Base-by-base conservation (phyloP, 92 coral and sea anemone genomes). In the Epizoanthus illoricatus region DNA sequence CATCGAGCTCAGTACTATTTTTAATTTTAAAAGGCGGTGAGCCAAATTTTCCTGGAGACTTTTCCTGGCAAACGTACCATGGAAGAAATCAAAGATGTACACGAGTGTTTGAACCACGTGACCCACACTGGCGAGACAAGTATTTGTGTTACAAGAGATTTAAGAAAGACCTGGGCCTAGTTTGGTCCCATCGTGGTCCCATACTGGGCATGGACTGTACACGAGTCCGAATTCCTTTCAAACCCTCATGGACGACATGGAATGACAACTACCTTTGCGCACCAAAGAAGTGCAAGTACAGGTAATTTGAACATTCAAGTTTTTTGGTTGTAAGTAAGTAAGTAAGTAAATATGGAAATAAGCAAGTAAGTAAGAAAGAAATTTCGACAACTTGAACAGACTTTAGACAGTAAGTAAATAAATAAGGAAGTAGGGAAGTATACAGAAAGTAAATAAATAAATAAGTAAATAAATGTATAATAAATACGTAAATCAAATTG, bases 201-300 rank as follows among this genome's bases (percentile, higher is more conserved):
- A 45, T 78, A 21, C 11, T 61, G 0, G 71, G 42, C 4, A 61
- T 78, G 71, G 71, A 42, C 42, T 78, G 82, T 23, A 78, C 66
- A 20, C 62, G 57, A 78, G 61, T 78, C 4, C 57, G 60, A 47
- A 64, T 78, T 78, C 82, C 82, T 40, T 78, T 78, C 17, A 66
- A 66, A 63, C 71, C 82, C 59, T 78, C 56, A 57, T 78, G 82
- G 82, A 78, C 82, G 47, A 62, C 59, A 7, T 78, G 82, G 82
- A 21, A 63, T 2, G 71, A 78, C 23, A 78, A 78, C 40, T 78
- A 62, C 28, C 82, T 78, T 42, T 78, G 82, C 17, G 4, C 82
- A 39, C 82, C 82, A 4, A 78, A 63, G 54, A 23, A 62, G 17
- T 78, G 60, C 59, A 62, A 62, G 40, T 78, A 63, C 57, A 78